Percentiles rank a stretch among this genome's conserved stretches.
phyloP scores from a whole-genome alignment of 2,888 invertebrate genomes.

The Graphium colonna region DNA sequence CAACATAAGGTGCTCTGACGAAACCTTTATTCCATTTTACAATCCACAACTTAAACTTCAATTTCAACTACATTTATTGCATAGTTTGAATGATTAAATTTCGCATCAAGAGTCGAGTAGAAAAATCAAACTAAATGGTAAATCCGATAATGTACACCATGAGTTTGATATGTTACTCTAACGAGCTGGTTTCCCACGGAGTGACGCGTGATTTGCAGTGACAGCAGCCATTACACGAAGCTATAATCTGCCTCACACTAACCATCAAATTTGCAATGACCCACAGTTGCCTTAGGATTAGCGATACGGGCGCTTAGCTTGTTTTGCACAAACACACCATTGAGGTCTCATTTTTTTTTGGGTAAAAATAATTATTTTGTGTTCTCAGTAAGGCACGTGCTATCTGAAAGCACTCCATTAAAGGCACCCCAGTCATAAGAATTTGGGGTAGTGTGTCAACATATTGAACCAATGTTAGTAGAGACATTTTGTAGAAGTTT shows the following conservation, averaged over 20 bases:
- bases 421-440: constrained; percentile 44
- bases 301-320: not conserved
- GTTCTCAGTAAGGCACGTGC: constrained; percentile 52
- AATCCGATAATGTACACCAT: no score
- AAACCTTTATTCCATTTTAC: no score
- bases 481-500: constrained; percentile 30
- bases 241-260: not conserved
- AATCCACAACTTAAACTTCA: no score
- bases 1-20: no score
- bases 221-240: not conserved
- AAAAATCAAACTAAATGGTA: no score
- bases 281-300: not conserved
- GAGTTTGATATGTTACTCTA: no score
- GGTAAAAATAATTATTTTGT: constrained; percentile 24
- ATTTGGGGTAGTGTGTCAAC: constrained; percentile 53
- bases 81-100: no score
- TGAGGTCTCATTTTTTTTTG: not conserved
- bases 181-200: constrained; percentile 5
- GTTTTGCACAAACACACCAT: not conserved
- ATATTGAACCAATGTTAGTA: constrained; percentile 39
- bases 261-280: not conserved
- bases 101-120: no score
- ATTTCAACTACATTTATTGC: no score
- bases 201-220: constrained; percentile 1
- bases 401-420: constrained; percentile 54